Base-by-base conservation (phyloP, 2,888 invertebrate genomes). In the Drosophila aldrichi region DNA sequence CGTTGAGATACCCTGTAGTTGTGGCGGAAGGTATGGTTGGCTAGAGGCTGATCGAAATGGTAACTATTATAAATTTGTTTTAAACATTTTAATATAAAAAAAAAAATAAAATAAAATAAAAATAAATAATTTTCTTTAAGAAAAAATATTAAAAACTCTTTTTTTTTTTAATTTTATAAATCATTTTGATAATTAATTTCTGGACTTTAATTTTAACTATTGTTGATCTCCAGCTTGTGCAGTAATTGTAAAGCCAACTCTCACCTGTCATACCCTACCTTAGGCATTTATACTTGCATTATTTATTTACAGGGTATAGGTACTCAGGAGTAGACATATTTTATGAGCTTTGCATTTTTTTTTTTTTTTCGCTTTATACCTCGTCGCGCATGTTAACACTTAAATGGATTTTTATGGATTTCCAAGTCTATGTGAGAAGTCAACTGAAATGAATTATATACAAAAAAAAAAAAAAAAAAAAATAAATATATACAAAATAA, bases 321-420 rank as follows among this genome's bases (percentile, higher is more conserved):
- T 62, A 66, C 51, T 44, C 46, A 43, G 22, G 12, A 34, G 43
- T 51, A 73, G 55, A 58, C 44, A 46, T n/a, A 51, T 60, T 75
- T 64, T 57, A 57, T 60, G 54, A n/a, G 61, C 44, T 44, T 58
- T 36, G 34, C 16, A 68, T 62, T 70, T 36, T 22, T 73, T 66
- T 57, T 69, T 34, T 69, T 34, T 32, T 57, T 67, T 46, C 1
- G 20, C 2, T 60, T 52, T 60, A 64, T 59, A 49, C 41, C 62
- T 44, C 43, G 20, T n/a, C 54, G 79, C 80, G 82, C 82, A 84
- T 84, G 82, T 74, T 84, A 67, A 74, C 69, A 82, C 81, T 82
- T 74, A 84, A 79, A 79, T 75, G 32, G 34, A 64, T 43, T 69
- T 83, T 86, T 81, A 88, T 73, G 54, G 38, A 34, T 73, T 81